These are phyloP conservation scores for Rousettus madagascariensis DNA, from an alignment of 2,797 vertebrate species.

Conservation along the genomic window DNA sequence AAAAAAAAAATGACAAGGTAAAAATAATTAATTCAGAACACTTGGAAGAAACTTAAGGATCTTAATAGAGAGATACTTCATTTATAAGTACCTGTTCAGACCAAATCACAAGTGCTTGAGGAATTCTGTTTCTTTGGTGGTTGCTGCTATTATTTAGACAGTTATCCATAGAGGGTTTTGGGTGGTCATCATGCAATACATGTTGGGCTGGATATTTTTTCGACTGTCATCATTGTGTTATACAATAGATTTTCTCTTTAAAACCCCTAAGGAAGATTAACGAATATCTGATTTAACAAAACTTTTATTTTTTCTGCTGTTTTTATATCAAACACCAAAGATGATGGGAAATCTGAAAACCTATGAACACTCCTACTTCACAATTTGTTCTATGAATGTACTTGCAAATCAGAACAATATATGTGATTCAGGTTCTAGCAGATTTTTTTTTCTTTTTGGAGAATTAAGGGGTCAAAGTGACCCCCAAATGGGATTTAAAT, in stretches of 20 bases:
- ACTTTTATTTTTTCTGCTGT: neutral
- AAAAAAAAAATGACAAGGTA: slow-evolving; percentile 51
- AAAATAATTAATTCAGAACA: slow-evolving; percentile 58
- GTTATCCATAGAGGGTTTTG: neutral
- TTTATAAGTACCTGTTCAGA: slow-evolving; percentile 32
- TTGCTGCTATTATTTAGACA: slow-evolving; percentile 43
- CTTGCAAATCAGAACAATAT: neutral
- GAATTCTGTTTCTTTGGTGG: neutral
- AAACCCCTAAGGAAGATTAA: neutral
- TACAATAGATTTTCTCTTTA: neutral
- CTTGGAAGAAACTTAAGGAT: slow-evolving; percentile 46
- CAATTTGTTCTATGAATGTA: neutral
- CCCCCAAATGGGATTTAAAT: neutral
- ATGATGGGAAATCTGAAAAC: neutral
- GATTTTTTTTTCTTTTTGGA: neutral
- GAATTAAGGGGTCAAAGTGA: slow-evolving; percentile 1
- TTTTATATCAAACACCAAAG: slow-evolving; percentile 4
- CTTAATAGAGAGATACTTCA: slow-evolving; percentile 32
- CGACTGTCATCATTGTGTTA: neutral
- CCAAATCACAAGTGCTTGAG: neutral
- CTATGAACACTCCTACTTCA: slow-evolving; percentile 14
- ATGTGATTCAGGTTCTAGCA: neutral
- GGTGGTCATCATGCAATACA: neutral
- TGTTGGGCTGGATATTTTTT: neutral
- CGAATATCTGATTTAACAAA: neutral